Percentiles rank a stretch among this genome's conserved stretches.
These are phyloP conservation scores for Chrysotoxum bicinctum DNA, from an alignment of 2,888 invertebrate genomes.

Conservation along the genomic window DNA sequence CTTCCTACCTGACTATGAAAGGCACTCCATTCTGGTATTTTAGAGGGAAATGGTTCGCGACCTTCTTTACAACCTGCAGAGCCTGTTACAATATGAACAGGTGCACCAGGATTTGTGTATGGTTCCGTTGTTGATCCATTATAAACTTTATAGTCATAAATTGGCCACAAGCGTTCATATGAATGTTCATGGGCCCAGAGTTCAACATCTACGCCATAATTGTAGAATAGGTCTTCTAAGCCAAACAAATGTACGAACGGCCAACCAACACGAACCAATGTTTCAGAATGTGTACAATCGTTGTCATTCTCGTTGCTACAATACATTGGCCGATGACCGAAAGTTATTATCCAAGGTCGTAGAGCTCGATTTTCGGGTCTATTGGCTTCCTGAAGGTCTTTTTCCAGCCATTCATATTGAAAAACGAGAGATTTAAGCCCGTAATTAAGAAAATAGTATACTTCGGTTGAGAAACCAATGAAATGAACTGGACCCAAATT, in stretches of 20 bases:
- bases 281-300: slow-evolving; percentile 87
- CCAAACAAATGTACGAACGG: slow-evolving; percentile 87
- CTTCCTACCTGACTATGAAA: slow-evolving; percentile 85
- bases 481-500: slow-evolving; percentile 95
- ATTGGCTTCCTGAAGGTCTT: slow-evolving; percentile 89
- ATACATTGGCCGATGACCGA: slow-evolving; percentile 95
- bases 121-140: slow-evolving; percentile 84
- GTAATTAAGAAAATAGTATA: slow-evolving; percentile 95
- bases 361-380: slow-evolving; percentile 87
- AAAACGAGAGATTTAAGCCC: slow-evolving; percentile 91
- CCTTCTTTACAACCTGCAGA: slow-evolving; percentile 95
- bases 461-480: slow-evolving; percentile 95
- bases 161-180: slow-evolving; percentile 97
- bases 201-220: slow-evolving; percentile 95
- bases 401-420: slow-evolving; percentile 93
- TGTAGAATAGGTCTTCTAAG: slow-evolving; percentile 92
- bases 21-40: slow-evolving; percentile 89
- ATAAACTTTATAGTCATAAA: slow-evolving; percentile 91
- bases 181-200: slow-evolving; percentile 99
- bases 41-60: slow-evolving; percentile 87
- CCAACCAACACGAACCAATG: slow-evolving; percentile 86
- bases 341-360: slow-evolving; percentile 92
- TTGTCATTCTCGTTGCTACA: slow-evolving; percentile 92
- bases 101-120: slow-evolving; percentile 87
- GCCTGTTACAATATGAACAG: slow-evolving; percentile 95